Conservation (phyloP, 2,888 invertebrate genomes). For the Dorcus hopei region DNA sequence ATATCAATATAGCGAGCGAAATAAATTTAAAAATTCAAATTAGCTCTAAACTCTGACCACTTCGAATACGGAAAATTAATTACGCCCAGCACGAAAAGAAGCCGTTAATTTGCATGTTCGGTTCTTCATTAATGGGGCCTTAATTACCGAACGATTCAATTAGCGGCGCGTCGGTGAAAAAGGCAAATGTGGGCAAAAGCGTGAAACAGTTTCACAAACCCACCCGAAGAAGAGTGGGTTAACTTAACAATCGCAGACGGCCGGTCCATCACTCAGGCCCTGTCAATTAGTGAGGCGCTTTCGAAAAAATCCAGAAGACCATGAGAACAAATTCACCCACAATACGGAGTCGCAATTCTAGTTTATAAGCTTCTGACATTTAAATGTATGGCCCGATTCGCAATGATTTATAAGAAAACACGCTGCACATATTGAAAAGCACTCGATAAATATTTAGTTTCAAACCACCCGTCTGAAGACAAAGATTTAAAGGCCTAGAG, state of each 20-base stretch:
- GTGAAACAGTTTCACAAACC: constrained; percentile 1
- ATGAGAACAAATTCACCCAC: constrained; percentile 1
- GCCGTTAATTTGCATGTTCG: constrained; percentile 1
- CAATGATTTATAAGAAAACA: background rate
- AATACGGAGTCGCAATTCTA: background rate
- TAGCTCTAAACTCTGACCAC: background rate
- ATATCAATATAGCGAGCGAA: background rate
- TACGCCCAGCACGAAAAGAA: constrained; percentile 1
- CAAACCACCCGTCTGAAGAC: too few relatives aligned
- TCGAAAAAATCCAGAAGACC: constrained; percentile 5
- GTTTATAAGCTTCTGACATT: background rate
- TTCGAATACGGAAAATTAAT: background rate
- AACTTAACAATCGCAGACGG: constrained; percentile 27
- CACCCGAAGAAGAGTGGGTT: constrained; percentile 17
- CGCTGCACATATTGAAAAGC: background rate
- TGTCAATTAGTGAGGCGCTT: constrained; percentile 26
- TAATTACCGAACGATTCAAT: constrained; percentile 5
- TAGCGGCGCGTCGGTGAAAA: background rate
- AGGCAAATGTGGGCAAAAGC: background rate
- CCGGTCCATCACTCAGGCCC: constrained; percentile 28
- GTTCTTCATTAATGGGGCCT: constrained; percentile 1
- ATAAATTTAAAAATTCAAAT: constrained; percentile 7
- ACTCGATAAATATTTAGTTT: too few relatives aligned
- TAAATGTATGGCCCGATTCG: background rate
- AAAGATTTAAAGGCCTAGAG: too few relatives aligned